Evolutionary conservation across 2,797 vertebrate species (phyloP).

Genomic region (Crocodylus rhombifer): DNA sequence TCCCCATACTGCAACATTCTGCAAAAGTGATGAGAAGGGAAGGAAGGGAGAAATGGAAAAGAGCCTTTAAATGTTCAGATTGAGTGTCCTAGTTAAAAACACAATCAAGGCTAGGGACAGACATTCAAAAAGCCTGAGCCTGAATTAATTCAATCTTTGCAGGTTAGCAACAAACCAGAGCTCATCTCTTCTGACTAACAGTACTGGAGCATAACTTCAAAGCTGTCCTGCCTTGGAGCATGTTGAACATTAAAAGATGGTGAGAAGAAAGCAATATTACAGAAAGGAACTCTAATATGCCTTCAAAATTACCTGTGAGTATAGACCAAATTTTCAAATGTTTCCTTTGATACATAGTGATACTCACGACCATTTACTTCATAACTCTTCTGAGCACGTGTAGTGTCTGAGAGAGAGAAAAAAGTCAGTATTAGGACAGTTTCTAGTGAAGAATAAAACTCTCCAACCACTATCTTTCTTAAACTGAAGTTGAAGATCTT

Average conservation of each 20-base stretch:
- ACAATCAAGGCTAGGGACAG: too few species aligned
- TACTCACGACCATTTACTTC: slow-evolving; percentile 95
- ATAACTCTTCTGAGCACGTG: slow-evolving; percentile 88
- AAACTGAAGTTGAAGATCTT: neutral
- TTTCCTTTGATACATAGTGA: slow-evolving; percentile 90
- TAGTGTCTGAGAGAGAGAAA: slow-evolving; percentile 87
- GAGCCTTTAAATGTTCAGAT: neutral
- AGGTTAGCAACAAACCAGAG: too few species aligned
- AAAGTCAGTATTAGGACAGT: neutral
- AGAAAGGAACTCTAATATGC: neutral
- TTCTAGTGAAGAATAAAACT: neutral
- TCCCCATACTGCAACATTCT: slow-evolving; percentile 96
- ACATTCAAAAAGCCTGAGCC: neutral
- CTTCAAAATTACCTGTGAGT: slow-evolving; percentile 86
- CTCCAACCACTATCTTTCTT: neutral
- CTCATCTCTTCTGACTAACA: neutral
- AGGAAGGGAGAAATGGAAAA: slow-evolving; percentile 24
- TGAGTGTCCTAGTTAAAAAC: neutral
- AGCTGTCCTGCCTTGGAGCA: neutral
- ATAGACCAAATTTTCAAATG: slow-evolving; percentile 92
- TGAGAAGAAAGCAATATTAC: neutral
- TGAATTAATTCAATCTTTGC: neutral
- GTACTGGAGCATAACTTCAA: neutral
- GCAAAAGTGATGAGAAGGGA: neutral
- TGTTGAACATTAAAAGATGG: neutral